phyloP scores from a whole-genome alignment of 2,797 vertebrate species.

The Peromyscus attwateri region DNA sequence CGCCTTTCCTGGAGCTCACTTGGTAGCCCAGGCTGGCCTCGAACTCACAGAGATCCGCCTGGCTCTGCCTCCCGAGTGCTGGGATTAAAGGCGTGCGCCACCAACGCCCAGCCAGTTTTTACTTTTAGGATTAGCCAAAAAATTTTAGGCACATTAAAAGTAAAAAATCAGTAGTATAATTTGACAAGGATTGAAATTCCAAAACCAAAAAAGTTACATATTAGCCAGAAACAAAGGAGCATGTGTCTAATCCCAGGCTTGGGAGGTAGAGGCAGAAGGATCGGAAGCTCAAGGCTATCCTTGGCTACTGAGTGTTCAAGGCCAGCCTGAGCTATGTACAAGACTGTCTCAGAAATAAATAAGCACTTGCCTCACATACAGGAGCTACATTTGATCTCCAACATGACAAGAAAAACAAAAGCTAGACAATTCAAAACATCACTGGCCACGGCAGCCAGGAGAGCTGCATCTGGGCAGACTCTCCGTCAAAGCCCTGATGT shows the following conservation, averaged over 20 bases:
- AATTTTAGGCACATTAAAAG: constrained; percentile 25
- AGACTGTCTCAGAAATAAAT: not conserved
- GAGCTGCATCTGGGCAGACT: not conserved
- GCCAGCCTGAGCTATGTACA: not conserved
- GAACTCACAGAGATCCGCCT: no score
- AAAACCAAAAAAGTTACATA: not conserved
- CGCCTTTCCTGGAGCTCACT: no score
- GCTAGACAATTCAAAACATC: not conserved
- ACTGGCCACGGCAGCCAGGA: not conserved
- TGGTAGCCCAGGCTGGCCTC: no score
- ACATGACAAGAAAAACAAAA: not conserved
- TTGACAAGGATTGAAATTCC: not conserved
- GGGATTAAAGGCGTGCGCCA: no score
- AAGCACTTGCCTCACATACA: no score
- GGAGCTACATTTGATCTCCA: not conserved
- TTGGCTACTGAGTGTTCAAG: not conserved
- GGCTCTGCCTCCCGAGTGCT: no score
- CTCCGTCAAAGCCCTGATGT: not conserved
- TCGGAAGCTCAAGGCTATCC: not conserved
- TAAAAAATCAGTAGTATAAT: not conserved
- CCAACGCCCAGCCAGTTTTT: no score
- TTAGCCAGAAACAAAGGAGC: not conserved
- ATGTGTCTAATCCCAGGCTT: not conserved
- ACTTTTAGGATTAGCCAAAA: constrained; percentile 50
- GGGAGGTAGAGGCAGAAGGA: not conserved